Base-by-base conservation (phyloP, 2,888 invertebrate genomes). In the Sycophila texana region DNA sequence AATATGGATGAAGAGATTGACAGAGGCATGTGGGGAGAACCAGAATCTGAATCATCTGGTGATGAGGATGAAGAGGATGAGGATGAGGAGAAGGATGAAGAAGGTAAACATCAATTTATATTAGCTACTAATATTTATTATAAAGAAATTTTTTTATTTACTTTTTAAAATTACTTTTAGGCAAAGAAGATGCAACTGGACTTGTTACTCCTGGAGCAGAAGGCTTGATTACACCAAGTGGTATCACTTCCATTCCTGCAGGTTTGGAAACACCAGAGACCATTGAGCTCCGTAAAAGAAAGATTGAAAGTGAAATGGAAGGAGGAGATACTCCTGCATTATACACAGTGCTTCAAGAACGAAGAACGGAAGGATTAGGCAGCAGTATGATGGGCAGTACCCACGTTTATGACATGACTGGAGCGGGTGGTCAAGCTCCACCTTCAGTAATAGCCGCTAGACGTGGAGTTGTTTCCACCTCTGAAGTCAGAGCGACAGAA, bases 241-340 rank as follows among this genome's bases (percentile, higher is more conserved):
- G 99, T 55, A 94, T 98, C 84, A 95, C 96, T 57, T 94, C 94
- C 3, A 96, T 98, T 76, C 98, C 98, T 16, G 96, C 97, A 67
- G 99, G 99, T 79, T 94, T 99, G 92, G 99, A 99, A 92, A 99
- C 99, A 0, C 99, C 99, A 0, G 99, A 99, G 89, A 97, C 98
- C 84, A 99, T 99, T 87, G 99, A 99, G 90, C 92, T 99, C 83
- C 93, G 99, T 83, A 99, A 99, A 92, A 96, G 97, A 91, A 97
- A 98, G 89, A 96, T 98, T 82, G 99, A 99, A 91, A 95, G 95
- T 80, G 98, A 98, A 90, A 96, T 97, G 94, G 99, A 99, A 90
- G 96, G 97, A 60, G 95, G 95, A 49, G 98, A 99, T 88, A 98
- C 98, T 0, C 99, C 98, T 0, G 96, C 97, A 0, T 91, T 99